Evolutionary conservation across 2,888 invertebrate species (phyloP).

Genomic region (Hydroisotoma schaefferi): DNA sequence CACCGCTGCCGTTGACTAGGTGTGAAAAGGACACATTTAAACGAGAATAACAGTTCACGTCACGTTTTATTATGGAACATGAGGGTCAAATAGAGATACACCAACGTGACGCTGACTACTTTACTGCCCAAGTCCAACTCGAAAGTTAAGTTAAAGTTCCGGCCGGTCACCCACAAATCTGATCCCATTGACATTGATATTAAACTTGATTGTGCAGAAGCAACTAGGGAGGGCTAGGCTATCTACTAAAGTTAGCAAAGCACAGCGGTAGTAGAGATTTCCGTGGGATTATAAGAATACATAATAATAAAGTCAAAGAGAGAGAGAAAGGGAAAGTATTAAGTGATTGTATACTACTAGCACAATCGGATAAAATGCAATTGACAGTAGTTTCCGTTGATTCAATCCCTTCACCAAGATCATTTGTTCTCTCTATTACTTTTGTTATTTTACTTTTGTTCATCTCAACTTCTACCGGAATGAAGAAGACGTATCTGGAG

Average conservation of each 20-base stretch:
- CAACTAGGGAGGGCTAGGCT: background rate
- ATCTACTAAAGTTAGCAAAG: no score
- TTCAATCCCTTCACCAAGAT: background rate
- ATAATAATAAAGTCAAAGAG: background rate
- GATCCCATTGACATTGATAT: background rate
- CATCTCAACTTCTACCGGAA: conserved; percentile 18
- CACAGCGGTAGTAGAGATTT: background rate
- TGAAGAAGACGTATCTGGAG: conserved; percentile 38
- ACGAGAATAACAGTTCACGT: background rate
- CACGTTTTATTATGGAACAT: conserved; percentile 6
- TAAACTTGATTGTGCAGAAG: conserved; percentile 8
- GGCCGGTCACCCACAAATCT: background rate
- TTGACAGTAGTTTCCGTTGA: background rate
- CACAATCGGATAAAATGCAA: conserved; percentile 5
- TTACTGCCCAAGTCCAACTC: background rate
- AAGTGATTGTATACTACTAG: no score
- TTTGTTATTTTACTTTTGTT: conserved; percentile 1
- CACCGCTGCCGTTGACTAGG: background rate
- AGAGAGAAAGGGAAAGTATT: no score
- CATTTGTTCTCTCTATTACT: background rate
- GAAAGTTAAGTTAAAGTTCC: no score
- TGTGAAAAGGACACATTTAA: background rate
- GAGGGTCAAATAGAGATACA: background rate
- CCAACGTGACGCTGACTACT: background rate
- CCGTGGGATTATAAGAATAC: background rate